Conservation (phyloP, 2,113 vertebrate genomes). For the Stigmatopora nigra region DNA sequence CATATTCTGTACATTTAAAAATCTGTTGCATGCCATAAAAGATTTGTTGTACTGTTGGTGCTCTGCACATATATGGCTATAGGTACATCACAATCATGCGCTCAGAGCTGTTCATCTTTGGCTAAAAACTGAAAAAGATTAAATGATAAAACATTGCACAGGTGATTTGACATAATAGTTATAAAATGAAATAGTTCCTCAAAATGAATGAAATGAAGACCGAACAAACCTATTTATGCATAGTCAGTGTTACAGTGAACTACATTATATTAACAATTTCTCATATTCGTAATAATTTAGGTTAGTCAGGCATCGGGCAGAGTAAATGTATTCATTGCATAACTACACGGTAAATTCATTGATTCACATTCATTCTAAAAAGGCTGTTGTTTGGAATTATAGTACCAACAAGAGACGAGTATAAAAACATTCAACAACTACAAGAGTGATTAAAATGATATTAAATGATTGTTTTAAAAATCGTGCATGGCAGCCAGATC, state of each 20-base stretch:
- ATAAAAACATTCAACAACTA: conserved; percentile 50
- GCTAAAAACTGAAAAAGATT: conserved; percentile 30
- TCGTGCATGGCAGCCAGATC: conserved; percentile 18
- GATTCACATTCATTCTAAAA: conserved; percentile 49
- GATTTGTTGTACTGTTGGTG: conserved; percentile 25
- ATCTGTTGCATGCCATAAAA: conserved; percentile 33
- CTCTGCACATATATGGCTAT: conserved; percentile 53
- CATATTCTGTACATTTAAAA: conserved; percentile 3
- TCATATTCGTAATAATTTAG: conserved; percentile 38
- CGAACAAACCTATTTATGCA: conserved; percentile 58
- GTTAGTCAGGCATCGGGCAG: conserved; percentile 25
- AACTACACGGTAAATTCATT: conserved; percentile 34
- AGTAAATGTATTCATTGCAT: conserved; percentile 28
- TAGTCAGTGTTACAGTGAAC: conserved; percentile 42
- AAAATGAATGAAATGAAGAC: conserved; percentile 41
- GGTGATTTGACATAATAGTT: conserved; percentile 34
- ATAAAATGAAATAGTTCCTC: conserved; percentile 24
- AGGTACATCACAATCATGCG: conserved; percentile 52
- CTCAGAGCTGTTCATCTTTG: conserved; percentile 56
- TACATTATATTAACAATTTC: conserved; percentile 34
- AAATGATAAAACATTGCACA: conserved; percentile 18
- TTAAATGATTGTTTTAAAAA: conserved; percentile 36
- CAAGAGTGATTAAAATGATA: conserved; percentile 40
- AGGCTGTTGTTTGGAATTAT: conserved; percentile 45
- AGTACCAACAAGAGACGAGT: conserved; percentile 38